Evolutionary conservation across 2,113 vertebrate species (phyloP).

Genomic region (Pica pica): DNA sequence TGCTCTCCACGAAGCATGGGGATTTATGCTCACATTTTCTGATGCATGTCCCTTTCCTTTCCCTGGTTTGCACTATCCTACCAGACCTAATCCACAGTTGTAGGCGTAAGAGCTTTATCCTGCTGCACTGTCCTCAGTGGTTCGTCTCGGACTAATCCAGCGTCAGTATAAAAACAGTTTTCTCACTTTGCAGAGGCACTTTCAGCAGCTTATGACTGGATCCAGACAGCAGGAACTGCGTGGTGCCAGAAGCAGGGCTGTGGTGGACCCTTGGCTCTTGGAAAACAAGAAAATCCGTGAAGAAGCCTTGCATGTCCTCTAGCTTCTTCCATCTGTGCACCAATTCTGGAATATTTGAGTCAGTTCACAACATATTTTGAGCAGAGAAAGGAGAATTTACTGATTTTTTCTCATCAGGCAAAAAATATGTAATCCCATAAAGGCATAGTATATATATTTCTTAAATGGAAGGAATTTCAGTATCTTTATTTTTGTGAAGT

Average conservation of each 20-base stretch:
- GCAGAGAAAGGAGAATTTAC: background rate
- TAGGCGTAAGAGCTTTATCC: background rate
- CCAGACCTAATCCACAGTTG: background rate
- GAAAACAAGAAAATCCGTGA: background rate
- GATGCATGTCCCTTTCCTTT: background rate
- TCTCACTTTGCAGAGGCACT: background rate
- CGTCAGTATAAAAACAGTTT: slow-evolving; percentile 27
- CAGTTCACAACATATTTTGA: background rate
- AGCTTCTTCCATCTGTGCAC: background rate
- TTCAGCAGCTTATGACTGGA: background rate
- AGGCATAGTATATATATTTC: background rate
- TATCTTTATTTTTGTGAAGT: background rate
- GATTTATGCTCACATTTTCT: background rate
- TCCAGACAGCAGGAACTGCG: background rate
- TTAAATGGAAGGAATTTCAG: background rate
- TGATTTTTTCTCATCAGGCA: background rate
- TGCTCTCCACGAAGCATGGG: accelerated
- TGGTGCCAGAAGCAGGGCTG: background rate
- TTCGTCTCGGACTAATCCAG: background rate
- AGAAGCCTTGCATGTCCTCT: background rate
- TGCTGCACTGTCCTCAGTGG: background rate
- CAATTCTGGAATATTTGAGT: background rate
- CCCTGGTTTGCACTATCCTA: background rate
- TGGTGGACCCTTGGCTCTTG: background rate
- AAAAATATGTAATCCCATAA: background rate